Evolutionary conservation across 2,113 vertebrate species (phyloP), one percentile per base, ranked within the genome.

Genomic region (Aegypius monachus): DNA sequence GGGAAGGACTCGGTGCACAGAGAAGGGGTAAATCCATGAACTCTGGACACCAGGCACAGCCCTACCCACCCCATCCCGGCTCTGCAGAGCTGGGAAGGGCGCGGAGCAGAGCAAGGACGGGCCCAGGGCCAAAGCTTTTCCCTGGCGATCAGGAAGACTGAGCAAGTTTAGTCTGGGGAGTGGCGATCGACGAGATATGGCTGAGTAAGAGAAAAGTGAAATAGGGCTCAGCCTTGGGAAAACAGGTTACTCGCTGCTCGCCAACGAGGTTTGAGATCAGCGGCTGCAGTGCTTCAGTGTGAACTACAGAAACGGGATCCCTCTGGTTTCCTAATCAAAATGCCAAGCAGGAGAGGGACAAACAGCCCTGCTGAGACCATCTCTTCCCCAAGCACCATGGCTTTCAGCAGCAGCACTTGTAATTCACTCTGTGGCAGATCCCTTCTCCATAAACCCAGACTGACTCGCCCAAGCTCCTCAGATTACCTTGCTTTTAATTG

Each of bases 91-190:
- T 45, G 63, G 74, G 80, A 19, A 58, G 16, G 53, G 45, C 3
- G 6, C 2, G 3, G 40, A 83, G 52, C 29, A 0, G 3, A 34
- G 45, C 0, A 2, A 78, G 79, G 86, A 15, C 0, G 5, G 82
- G 92, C 75, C 8, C 80, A 7, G 86, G 47, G 65, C 81, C 85
- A 70, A 31, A 65, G 88, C 50, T 87, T 16, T 9, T 81, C 68
- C 73, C 52, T 68, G 29, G 75, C 0, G 0, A 7, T 6, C 20
- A 10, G 65, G 89, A 78, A 27, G 73, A 68, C 50, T 42, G 74
- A 90, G 92, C 89, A 74, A 86, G 89, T 79, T 84, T 48, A 23
- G 70, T 7, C 62, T 55, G 79, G 88, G 66, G 82, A 94, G 88
- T 7, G 70, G 31, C 1, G 18, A 56, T 40, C 2, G 38, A 27